phyloP scores from a whole-genome alignment of 2,888 invertebrate genomes.

The Keiferia lycopersicella region DNA sequence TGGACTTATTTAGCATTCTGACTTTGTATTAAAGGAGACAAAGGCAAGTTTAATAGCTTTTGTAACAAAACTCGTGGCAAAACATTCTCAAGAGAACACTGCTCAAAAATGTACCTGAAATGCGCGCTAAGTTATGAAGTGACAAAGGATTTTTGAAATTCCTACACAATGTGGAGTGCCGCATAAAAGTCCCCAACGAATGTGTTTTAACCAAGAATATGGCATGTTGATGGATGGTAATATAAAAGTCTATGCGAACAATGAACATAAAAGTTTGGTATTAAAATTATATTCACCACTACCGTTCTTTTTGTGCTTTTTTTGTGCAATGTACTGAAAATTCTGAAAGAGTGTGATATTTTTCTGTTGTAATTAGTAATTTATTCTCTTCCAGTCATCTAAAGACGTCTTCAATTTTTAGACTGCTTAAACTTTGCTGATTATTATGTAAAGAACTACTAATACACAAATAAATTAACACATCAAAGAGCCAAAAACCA shows the following conservation, averaged over 20 bases:
- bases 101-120: constrained; percentile 15
- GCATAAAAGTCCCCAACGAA: constrained; percentile 9
- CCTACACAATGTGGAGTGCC: neutral
- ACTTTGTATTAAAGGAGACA: neutral
- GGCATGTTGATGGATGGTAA: neutral
- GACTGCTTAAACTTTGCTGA: too few species aligned
- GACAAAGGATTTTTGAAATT: constrained; percentile 16
- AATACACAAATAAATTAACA: too few species aligned
- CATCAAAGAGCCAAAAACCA: too few species aligned
- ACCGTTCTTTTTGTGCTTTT: neutral
- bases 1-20: constrained; percentile 2
- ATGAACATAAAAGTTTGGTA: neutral
- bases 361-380: too few species aligned
- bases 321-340: neutral
- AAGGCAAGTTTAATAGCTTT: constrained; percentile 1
- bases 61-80: constrained; percentile 7
- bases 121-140: constrained; percentile 11
- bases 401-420: too few species aligned
- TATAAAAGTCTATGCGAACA: constrained; percentile 6
- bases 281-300: neutral
- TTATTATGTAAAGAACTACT: too few species aligned
- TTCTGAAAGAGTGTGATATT: too few species aligned
- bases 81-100: neutral
- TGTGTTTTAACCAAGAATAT: constrained; percentile 8
- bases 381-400: too few species aligned